These are phyloP conservation scores for Philaethria dido DNA, from an alignment of 2,888 invertebrate species.

Conservation along the genomic window DNA sequence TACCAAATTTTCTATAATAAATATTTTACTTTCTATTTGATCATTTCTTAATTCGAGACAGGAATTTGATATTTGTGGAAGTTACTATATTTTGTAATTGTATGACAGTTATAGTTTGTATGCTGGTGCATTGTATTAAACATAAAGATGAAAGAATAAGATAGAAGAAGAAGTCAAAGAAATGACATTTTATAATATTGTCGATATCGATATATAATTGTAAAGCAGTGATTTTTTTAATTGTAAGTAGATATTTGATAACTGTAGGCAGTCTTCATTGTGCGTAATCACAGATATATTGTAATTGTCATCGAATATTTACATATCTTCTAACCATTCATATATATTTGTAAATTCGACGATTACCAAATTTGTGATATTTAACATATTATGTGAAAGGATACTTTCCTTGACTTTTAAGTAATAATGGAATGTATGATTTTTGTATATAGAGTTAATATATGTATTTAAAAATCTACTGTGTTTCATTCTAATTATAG, in stretches of 20 bases:
- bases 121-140: too few species aligned
- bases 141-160: too few species aligned
- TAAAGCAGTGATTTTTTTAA: too few species aligned
- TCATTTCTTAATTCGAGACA: too few species aligned
- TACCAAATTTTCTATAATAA: too few species aligned
- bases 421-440: not conserved
- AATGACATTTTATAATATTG: too few species aligned
- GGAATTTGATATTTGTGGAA: too few species aligned
- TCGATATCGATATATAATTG: too few species aligned
- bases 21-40: too few species aligned
- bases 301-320: slow-evolving; percentile 16
- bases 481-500: not conserved
- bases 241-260: not conserved
- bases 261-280: not conserved
- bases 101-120: too few species aligned
- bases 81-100: too few species aligned
- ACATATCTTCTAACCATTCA: slow-evolving; percentile 8
- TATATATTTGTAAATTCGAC: not conserved
- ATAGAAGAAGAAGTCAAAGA: too few species aligned
- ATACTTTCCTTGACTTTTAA: not conserved
- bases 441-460: slow-evolving; percentile 6
- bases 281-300: slow-evolving; percentile 3
- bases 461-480: slow-evolving; percentile 1
- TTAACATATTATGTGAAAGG: slow-evolving; percentile 1
- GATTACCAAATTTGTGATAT: slow-evolving; percentile 23